phyloP scores from a whole-genome alignment of 1,140 invertebrate genomes.

The Monomorium pharaonis region DNA sequence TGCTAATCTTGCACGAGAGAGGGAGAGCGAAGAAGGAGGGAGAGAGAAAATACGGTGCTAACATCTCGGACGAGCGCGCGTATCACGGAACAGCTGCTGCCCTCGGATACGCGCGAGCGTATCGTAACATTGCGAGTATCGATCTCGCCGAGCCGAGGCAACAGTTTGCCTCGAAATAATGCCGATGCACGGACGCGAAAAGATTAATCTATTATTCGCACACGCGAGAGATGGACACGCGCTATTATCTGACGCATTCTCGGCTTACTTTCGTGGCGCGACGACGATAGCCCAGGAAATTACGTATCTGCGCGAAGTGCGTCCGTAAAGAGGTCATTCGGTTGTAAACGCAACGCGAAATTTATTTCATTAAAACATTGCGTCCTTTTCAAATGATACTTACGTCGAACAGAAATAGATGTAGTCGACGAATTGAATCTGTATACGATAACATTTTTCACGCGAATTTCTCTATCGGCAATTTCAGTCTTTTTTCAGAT shows the following conservation, averaged over 20 bases:
- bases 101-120: slow-evolving; percentile 28
- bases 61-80: slow-evolving; percentile 37
- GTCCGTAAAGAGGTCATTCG: neutral
- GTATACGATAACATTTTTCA: neutral
- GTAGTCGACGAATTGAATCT: neutral
- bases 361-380: slow-evolving; percentile 8
- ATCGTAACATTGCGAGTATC: slow-evolving; percentile 50
- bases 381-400: neutral
- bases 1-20: slow-evolving; percentile 15
- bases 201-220: slow-evolving; percentile 45
- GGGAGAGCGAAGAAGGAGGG: neutral
- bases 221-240: slow-evolving; percentile 36
- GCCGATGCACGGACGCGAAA: slow-evolving; percentile 43
- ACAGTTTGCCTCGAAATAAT: slow-evolving; percentile 62
- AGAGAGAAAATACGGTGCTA: neutral
- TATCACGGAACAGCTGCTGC: slow-evolving; percentile 54
- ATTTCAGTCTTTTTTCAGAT: neutral
- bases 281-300: neutral
- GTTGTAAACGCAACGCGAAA: neutral
- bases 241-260: slow-evolving; percentile 18
- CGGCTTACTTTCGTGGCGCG: neutral
- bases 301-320: neutral
- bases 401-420: neutral
- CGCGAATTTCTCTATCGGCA: neutral
- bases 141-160: slow-evolving; percentile 53